Evolutionary conservation across 1,140 invertebrate species (phyloP).

Genomic region (Phymastichus coffea): DNA sequence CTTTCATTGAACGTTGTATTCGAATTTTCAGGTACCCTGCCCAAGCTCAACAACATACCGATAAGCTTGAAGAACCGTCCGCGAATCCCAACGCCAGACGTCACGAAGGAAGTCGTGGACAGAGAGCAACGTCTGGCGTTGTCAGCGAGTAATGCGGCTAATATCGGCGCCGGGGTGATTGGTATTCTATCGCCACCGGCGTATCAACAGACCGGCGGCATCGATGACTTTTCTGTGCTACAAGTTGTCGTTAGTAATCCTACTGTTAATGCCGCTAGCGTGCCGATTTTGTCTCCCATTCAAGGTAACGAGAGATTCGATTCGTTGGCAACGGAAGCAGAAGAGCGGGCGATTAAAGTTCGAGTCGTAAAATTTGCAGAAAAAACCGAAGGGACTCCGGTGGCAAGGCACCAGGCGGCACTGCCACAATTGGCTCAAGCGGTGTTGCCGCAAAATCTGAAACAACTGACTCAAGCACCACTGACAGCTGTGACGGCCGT

Average conservation of each 20-base stretch:
- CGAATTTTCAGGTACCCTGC: constrained; percentile 56
- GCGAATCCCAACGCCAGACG: constrained; percentile 82
- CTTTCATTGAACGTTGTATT: neutral
- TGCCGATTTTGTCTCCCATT: constrained; percentile 67
- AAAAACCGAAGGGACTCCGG: constrained; percentile 65
- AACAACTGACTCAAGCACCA: constrained; percentile 54
- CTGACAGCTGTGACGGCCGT: constrained; percentile 62
- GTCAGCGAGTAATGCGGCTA: constrained; percentile 55
- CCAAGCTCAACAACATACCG: constrained; percentile 67
- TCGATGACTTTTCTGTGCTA: constrained; percentile 69
- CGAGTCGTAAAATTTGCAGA: constrained; percentile 44
- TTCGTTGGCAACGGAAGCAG: neutral
- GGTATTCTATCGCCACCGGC: constrained; percentile 59
- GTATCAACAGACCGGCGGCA: constrained; percentile 52
- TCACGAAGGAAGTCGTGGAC: constrained; percentile 73
- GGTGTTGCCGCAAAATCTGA: constrained; percentile 63
- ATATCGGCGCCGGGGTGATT: constrained; percentile 62
- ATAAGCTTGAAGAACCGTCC: constrained; percentile 73
- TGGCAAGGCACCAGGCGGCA: constrained; percentile 48
- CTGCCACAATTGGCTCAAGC: constrained; percentile 70
- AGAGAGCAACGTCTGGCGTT: constrained; percentile 65
- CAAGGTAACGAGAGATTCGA: constrained; percentile 55
- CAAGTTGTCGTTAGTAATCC: constrained; percentile 64
- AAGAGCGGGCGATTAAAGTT: neutral
- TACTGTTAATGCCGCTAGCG: neutral